Percentiles rank a stretch among this genome's conserved stretches.
These are phyloP conservation scores for Arrhamphus sclerolepis DNA, from an alignment of 2,797 vertebrate genomes.

Conservation along the genomic window DNA sequence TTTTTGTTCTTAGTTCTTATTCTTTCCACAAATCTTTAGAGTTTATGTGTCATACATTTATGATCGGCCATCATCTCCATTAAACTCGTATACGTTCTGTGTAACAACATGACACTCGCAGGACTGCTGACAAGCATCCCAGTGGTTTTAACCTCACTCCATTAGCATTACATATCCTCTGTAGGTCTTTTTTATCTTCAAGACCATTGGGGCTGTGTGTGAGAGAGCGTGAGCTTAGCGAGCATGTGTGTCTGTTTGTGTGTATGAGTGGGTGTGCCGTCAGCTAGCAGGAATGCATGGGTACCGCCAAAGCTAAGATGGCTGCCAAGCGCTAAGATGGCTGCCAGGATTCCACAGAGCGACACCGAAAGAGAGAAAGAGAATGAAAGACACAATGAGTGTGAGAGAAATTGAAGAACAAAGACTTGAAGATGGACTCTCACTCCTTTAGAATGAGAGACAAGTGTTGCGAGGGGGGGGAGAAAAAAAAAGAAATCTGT, in stretches of 20 bases:
- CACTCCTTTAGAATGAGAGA: slow-evolving; percentile 22
- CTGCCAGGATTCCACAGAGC: slow-evolving; percentile 87
- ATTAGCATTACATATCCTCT: slow-evolving; percentile 49
- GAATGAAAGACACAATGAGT: slow-evolving; percentile 61
- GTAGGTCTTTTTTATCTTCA: slow-evolving; percentile 69
- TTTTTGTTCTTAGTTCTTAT: no score
- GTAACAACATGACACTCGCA: slow-evolving; percentile 2
- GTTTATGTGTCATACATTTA: slow-evolving; percentile 3
- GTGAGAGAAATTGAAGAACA: slow-evolving; percentile 39
- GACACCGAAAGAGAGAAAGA: slow-evolving; percentile 73
- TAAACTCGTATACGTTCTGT: background rate
- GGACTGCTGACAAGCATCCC: slow-evolving; percentile 40
- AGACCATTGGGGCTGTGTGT: slow-evolving; percentile 53
- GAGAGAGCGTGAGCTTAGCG: slow-evolving; percentile 37
- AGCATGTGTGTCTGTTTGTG: slow-evolving; percentile 35
- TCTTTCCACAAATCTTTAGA: background rate
- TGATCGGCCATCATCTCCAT: slow-evolving; percentile 19
- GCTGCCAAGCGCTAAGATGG: slow-evolving; percentile 94
- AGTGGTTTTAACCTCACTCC: slow-evolving; percentile 34
- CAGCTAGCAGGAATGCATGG: slow-evolving; percentile 83
- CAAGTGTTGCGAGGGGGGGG: slow-evolving; percentile 11
- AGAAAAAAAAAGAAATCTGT: slow-evolving; percentile 27
- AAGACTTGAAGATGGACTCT: slow-evolving; percentile 43
- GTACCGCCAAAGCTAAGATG: slow-evolving; percentile 91
- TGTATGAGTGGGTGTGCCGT: slow-evolving; percentile 69